Evolutionary conservation across 2,797 vertebrate species (phyloP).

Genomic region (Coranthus polyacanthus): DNA sequence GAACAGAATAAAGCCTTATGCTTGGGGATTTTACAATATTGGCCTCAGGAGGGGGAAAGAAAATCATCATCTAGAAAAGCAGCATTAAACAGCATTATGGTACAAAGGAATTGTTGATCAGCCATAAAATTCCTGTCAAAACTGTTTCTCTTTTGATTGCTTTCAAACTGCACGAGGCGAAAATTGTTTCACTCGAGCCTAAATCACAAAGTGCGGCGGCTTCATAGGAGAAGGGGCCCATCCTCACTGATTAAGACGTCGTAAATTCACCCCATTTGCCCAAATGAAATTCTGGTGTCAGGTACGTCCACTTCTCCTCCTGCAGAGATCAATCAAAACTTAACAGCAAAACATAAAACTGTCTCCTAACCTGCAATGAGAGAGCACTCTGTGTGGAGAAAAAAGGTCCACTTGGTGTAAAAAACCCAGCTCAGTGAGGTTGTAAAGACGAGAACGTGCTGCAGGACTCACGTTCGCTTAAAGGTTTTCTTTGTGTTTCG

Average conservation of each 20-base stretch:
- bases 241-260: slow-evolving; percentile 52
- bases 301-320: slow-evolving; percentile 37
- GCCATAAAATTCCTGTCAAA: slow-evolving; percentile 27
- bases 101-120: slow-evolving; percentile 24
- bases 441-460: slow-evolving; percentile 15
- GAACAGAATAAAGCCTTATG: slow-evolving; percentile 17
- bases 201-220: slow-evolving; percentile 40
- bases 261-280: slow-evolving; percentile 53
- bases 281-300: slow-evolving; percentile 53
- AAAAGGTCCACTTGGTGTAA: background rate
- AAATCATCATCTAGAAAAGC: slow-evolving; percentile 11
- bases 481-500: background rate
- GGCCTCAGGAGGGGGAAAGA: background rate
- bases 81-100: slow-evolving; percentile 10
- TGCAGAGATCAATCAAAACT: slow-evolving; percentile 50
- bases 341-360: slow-evolving; percentile 49
- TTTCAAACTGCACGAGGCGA: background rate
- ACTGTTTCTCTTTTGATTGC: slow-evolving; percentile 4
- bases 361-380: slow-evolving; percentile 38
- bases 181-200: slow-evolving; percentile 25
- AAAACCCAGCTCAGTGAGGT: slow-evolving; percentile 15
- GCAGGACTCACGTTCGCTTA: background rate
- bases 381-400: slow-evolving; percentile 11
- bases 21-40: background rate
- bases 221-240: slow-evolving; percentile 16